Percentiles rank a stretch among this genome's conserved stretches.
These are phyloP conservation scores for Bucorvus abyssinicus DNA, from an alignment of 2,797 vertebrate genomes.

Conservation along the genomic window DNA sequence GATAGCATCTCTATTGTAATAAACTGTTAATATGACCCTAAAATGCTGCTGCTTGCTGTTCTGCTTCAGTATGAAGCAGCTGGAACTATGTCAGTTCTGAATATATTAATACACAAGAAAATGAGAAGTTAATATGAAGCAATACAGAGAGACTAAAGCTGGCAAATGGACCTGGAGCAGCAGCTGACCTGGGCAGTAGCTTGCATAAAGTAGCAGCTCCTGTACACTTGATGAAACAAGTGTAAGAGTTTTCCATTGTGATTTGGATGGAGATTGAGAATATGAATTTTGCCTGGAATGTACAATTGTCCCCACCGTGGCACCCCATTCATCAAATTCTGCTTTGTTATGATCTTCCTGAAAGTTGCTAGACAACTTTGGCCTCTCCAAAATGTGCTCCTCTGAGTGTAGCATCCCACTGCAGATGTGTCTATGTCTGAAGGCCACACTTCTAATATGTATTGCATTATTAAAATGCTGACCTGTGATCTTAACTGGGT, in stretches of 20 bases:
- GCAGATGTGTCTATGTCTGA: neutral
- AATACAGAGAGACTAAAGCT: neutral
- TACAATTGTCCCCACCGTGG: neutral
- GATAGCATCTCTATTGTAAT: slow-evolving; percentile 38
- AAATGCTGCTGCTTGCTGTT: slow-evolving; percentile 1
- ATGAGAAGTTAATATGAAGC: neutral
- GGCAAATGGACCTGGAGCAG: neutral
- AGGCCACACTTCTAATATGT: neutral
- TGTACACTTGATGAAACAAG: neutral
- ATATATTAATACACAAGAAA: slow-evolving; percentile 3
- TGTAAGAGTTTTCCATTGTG: neutral
- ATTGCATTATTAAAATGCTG: neutral
- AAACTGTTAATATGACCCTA: neutral
- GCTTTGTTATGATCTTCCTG: neutral
- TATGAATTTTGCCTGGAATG: neutral
- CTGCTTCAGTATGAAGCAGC: slow-evolving; percentile 12
- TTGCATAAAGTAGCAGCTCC: neutral
- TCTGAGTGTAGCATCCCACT: neutral
- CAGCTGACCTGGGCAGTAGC: neutral
- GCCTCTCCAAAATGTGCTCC: neutral
- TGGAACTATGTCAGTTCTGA: neutral
- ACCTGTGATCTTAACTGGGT: neutral
- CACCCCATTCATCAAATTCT: neutral
- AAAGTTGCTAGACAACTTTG: neutral
- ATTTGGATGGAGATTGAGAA: neutral